phyloP scores from a whole-genome alignment of 2,888 invertebrate species.

The Hemithea aestivaria region DNA sequence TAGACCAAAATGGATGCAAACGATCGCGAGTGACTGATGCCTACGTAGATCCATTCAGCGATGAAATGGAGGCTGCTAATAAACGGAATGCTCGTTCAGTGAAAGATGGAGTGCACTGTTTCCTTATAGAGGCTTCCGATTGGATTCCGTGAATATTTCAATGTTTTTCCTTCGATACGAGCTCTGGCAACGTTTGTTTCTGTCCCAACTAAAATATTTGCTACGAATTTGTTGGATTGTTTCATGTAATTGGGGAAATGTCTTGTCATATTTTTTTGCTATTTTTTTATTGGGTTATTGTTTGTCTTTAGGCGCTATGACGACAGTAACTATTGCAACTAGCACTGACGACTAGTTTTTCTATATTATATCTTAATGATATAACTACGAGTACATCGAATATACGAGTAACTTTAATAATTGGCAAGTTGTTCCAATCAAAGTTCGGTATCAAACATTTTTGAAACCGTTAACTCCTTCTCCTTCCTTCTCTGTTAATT shows the following conservation, averaged over 20 bases:
- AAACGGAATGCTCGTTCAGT: slow-evolving; percentile 22
- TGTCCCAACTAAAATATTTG: slow-evolving; percentile 2
- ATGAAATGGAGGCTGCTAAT: slow-evolving; percentile 20
- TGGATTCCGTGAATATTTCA: slow-evolving; percentile 21
- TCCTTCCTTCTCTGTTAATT: too few species aligned
- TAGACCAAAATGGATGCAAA: slow-evolving; percentile 14
- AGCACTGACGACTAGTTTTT: too few species aligned
- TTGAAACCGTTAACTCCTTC: too few species aligned
- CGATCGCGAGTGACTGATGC: slow-evolving; percentile 17
- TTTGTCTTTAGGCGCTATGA: background rate
- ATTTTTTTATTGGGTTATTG: slow-evolving; percentile 7
- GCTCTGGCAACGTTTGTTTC: slow-evolving; percentile 12
- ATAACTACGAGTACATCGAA: too few species aligned
- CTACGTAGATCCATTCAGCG: slow-evolving; percentile 17
- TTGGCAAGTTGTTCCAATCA: too few species aligned
- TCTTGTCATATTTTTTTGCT: too few species aligned
- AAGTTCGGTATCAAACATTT: too few species aligned
- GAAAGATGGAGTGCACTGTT: slow-evolving; percentile 23
- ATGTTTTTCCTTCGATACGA: slow-evolving; percentile 16
- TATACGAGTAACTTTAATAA: too few species aligned
- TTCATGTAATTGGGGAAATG: too few species aligned
- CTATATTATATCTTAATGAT: too few species aligned
- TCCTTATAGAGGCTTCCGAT: slow-evolving; percentile 19
- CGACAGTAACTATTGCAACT: too few species aligned
- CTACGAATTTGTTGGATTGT: slow-evolving; percentile 6